A percentile compares a stretch with the other conserved stretches of the same genome.
phyloP scores from a whole-genome alignment of 2,113 vertebrate genomes.

The Tichodroma muraria region DNA sequence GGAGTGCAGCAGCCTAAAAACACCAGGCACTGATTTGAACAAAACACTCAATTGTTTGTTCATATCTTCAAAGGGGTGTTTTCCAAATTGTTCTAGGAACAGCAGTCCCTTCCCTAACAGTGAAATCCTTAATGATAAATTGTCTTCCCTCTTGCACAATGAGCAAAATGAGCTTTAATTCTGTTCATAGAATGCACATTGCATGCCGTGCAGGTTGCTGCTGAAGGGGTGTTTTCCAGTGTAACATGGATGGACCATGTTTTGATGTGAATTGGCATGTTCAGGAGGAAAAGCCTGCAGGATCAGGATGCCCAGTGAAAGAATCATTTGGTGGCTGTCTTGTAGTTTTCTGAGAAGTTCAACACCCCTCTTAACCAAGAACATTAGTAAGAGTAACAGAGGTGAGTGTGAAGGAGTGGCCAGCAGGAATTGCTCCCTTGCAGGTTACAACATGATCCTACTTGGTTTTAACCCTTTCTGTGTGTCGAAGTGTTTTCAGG shows the following conservation, averaged over 20 bases:
- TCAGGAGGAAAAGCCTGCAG: background rate
- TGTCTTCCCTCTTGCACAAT: background rate
- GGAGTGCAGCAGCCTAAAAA: background rate
- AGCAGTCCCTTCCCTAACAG: background rate
- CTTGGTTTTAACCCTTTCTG: background rate
- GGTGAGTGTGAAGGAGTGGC: background rate
- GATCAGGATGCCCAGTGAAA: no score
- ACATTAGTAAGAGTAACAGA: background rate
- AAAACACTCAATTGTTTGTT: background rate
- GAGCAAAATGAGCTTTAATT: background rate
- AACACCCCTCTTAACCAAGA: background rate
- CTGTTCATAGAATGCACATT: accelerated
- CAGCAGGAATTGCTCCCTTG: background rate
- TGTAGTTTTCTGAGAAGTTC: background rate
- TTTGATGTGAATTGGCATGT: background rate
- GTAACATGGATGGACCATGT: accelerated
- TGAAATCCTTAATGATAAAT: background rate
- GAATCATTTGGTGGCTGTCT: background rate
- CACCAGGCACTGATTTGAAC: background rate
- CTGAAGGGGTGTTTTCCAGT: background rate
- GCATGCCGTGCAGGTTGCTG: accelerated
- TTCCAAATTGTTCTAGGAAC: background rate
- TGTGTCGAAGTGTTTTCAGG: background rate
- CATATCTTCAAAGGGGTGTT: background rate
- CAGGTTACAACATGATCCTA: background rate